Evolutionary conservation across 37 sponge, comb jelly and placozoan genomes (phyloP).

Genomic region (Petrosia ficiformis): DNA sequence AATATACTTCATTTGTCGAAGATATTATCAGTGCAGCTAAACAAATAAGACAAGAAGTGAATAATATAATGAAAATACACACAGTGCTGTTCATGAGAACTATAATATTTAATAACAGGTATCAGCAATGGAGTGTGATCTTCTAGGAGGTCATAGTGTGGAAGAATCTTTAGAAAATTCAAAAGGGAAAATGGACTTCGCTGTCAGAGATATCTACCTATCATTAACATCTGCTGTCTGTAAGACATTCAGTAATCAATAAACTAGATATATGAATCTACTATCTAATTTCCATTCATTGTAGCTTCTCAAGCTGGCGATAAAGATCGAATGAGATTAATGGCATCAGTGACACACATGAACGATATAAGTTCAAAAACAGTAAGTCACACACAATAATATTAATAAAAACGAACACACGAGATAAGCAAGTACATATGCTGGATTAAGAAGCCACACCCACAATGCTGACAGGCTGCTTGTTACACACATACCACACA

Average conservation of each 20-base stretch:
- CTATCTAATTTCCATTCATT: background rate
- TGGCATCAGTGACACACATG: slow-evolving; percentile 39
- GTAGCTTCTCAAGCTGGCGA: slow-evolving; percentile 40
- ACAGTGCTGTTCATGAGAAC: background rate
- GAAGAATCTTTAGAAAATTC: slow-evolving; percentile 24
- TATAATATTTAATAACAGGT: slow-evolving; percentile 7
- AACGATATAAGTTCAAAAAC: slow-evolving; percentile 52
- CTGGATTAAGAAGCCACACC: no score
- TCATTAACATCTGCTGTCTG: slow-evolving; percentile 40
- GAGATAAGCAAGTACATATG: no score
- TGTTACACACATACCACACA: background rate
- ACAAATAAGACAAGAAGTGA: slow-evolving; percentile 65
- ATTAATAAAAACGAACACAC: no score
- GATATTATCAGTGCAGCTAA: slow-evolving; percentile 54
- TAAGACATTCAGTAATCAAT: slow-evolving; percentile 9
- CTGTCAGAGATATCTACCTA: slow-evolving; percentile 32
- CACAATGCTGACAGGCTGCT: background rate
- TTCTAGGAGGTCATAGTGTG: slow-evolving; percentile 41
- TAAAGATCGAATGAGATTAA: slow-evolving; percentile 31
- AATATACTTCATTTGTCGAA: slow-evolving; percentile 40
- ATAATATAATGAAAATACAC: background rate
- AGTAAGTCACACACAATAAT: slow-evolving; percentile 15
- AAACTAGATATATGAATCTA: background rate
- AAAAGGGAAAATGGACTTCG: slow-evolving; percentile 26
- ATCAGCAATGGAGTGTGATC: slow-evolving; percentile 53